Base-by-base conservation (phyloP, 1,140 invertebrate species). In the Aphaenogaster rudis region DNA sequence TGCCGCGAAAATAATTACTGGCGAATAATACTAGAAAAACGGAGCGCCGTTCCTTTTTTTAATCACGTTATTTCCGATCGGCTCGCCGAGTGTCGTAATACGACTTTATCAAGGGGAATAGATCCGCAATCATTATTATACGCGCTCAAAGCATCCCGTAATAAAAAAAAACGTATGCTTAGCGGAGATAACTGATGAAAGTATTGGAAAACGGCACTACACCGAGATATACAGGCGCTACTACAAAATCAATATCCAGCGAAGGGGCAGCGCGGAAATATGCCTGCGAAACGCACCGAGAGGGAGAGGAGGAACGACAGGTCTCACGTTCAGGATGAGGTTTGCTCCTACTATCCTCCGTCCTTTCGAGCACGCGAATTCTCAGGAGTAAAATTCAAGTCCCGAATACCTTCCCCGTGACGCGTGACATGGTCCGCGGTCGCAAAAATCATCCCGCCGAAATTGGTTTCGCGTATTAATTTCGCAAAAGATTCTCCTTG, bases 221-320 rank as follows among this genome's bases (percentile, higher is more conserved):
- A 48, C 39, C 57, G 15, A 28, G 82, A 79, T 50, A 52, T 79
- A 57, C 74, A 86, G 64, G 82, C 74, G 74, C 61, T 64, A 86
- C 61, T 86, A 54, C 67, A 74, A 84, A 84, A 87, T 87, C 86
- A 84, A 87, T 87, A 84, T 69, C 57, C 85, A 87, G 36, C 42
- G 36, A 87, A 72, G 78, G 71, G 81, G 67, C 61, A 86, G 74
- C 48, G 82, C 74, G 74, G 84, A 86, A 88, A 88, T 84, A 87
- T 80, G 82, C 71, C 59, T 88, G 76, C 74, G 52, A 76, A 87
- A 88, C 71, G 85, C 42, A 87, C 64, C 39, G 72, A 63, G 57
- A 59, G 69, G 33, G 7, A 72, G 67, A 54, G 54, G 28, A 82
- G 80, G 9, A 28, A 48, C 64, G 64, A 72, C 64, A 57, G 17